Base-by-base conservation (phyloP, 2,888 invertebrate genomes). In the Scrobipalpa atriplicella region DNA sequence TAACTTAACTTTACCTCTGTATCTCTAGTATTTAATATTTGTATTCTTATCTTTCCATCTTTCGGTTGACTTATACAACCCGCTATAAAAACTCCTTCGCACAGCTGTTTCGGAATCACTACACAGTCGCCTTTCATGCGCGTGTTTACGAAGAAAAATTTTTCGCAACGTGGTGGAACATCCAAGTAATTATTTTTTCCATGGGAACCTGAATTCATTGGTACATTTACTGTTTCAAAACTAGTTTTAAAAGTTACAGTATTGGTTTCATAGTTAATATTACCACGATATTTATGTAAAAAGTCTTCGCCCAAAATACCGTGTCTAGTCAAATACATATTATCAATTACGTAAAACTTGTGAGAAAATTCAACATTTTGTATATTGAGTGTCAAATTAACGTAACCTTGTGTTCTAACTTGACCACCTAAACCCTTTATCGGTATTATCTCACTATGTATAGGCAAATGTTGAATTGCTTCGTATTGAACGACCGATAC, bases 101-200 rank as follows among this genome's bases (percentile, higher is more conserved):
- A 52, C 10, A 52, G 5, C 10, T 52, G 18, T 9, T 52, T 52
- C 3, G 52, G 18, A 7, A 52, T 18, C 2, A 52, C 19, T 1
- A 52, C 52, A 52, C 18, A 52, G 1, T 52, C 52, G 5, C n/a
- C n/a, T n/a, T 52, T 5, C 18, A 7, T 16, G 8, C 18, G 8
- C 3, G 16, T 18, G 19, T n/a, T n/a, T n/a, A n/a, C n/a, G n/a
- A 7, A 18, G 18, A 16, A 5, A 52, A 18, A 16, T 18, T 11
- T 52, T 19, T 52, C 52, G 10, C 52, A 18, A 7, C 52, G 16
- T 5, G 52, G 18, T 18, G 52, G 52, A 18, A 52, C 18, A n/a
- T 19, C 1, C 18, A 52, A 52, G n/a, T 18, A 18, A 18, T 18
- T 18, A 78, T 18, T 43, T 43, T n/a, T n/a, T n/a, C n/a, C n/a